Evolutionary conservation across 2,113 vertebrate species (phyloP), one percentile per base, ranked within the genome.

Genomic region (Arothron firmamentum): DNA sequence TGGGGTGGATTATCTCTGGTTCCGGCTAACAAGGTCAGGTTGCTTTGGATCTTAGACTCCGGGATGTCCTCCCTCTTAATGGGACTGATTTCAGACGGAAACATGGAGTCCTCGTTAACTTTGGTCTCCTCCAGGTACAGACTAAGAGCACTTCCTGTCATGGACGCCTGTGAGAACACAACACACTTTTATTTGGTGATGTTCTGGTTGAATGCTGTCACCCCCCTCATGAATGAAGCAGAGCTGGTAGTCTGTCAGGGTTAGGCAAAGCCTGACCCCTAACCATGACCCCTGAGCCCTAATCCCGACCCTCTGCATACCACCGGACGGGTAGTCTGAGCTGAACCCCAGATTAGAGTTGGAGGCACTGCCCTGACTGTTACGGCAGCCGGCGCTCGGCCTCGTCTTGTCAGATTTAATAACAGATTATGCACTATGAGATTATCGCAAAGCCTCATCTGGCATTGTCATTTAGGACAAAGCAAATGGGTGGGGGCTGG

Each of bases 91-190:
- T 89, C 86, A 0, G 89, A 81, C 1, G 80, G 82, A 71, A 85
- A 89, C 56, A 90, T 76, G 1, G 89, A 89, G 76, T 94, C 90
- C 41, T 92, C 87, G 20, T 85, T 87, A 46, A 88, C 85, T 70
- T 92, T 91, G 53, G 90, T 90, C 62, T 92, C 90, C 16, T 97
- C 93, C 3, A 94, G 83, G 60, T 93, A 94, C 67, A 93, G 79
- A 31, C 88, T 95, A 47, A 94, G 91, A 38, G 93, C 89, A 0
- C 92, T 92, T 62, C 95, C 93, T 1, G 93, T 95, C 89, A 99
- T 97, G 65, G 96, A 97, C 0, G 94, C 95, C 96, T 99, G 88
- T 0, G 55, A 86, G 65, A 62, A 1, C 4, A 19, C 59, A 43
- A 48, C 23, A 64, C 17, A 12, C 34, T 45, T 65, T 56, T 25